A percentile compares a stretch with the other conserved stretches of the same genome.
These are phyloP conservation scores for Laodelphax striatellus DNA, from an alignment of 1,140 invertebrate species.

Conservation along the genomic window DNA sequence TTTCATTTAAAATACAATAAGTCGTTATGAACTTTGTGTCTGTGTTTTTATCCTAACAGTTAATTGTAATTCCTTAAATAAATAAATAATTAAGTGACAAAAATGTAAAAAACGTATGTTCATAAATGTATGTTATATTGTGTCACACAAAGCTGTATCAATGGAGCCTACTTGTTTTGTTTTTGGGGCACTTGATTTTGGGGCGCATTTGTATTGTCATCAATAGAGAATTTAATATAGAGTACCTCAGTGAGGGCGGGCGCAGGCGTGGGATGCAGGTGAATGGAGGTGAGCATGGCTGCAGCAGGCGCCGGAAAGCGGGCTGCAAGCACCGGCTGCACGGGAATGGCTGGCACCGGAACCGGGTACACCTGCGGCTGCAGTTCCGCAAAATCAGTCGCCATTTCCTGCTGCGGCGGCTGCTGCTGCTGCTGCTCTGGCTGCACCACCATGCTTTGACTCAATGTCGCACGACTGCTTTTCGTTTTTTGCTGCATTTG, in stretches of 20 bases:
- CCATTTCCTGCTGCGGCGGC: constrained; percentile 19
- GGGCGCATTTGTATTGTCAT: too few species aligned
- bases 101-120: too few species aligned
- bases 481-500: constrained; percentile 14
- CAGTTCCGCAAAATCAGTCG: constrained; percentile 36
- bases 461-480: constrained; percentile 24
- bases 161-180: too few species aligned
- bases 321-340: constrained; percentile 40
- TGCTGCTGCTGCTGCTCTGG: constrained; percentile 22
- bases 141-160: too few species aligned
- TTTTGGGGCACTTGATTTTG: too few species aligned
- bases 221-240: too few species aligned
- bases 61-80: too few species aligned
- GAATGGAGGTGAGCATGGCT: neutral
- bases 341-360: constrained; percentile 46
- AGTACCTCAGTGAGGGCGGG: neutral
- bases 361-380: constrained; percentile 39
- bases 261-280: neutral
- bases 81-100: too few species aligned
- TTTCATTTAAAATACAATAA: too few species aligned
- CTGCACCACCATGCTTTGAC: constrained; percentile 21
- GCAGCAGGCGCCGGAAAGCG: constrained; percentile 23
- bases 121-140: too few species aligned
- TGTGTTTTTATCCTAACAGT: too few species aligned
- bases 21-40: too few species aligned